Evolutionary conservation across 2,797 vertebrate genomes (phyloP), one percentile per base, ranked within the genome.

Genomic region (Lerista edwardsae): DNA sequence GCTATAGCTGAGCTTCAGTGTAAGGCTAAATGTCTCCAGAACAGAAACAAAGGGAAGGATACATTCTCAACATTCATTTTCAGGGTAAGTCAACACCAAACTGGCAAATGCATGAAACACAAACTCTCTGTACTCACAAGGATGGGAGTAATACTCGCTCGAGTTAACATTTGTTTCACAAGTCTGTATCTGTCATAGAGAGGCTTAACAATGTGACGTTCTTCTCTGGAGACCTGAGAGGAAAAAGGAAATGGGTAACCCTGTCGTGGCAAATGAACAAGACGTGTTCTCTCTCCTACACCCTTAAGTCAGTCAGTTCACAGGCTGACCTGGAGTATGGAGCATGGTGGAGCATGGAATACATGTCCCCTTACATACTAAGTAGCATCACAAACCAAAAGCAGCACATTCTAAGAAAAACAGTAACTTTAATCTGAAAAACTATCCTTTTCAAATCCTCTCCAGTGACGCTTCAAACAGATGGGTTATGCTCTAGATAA

Each of bases 111-210:
- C 84, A 84, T 82, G 84, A 85, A 94, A 91, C 59, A 78, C 80
- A 85, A 73, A 51, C 75, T 93, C 88, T 69, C 85, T 93, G 91
- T 93, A 96, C 98, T 95, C 96, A 99, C 98, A 88, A 97, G 98
- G 79, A 98, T 93, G 61, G 98, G 98, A 81, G 97, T 98, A 94
- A 99, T 98, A 97, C 97, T 98, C 95, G 97, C 98, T 95, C 98
- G 97, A 90, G 98, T 98, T 94, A 99, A 97, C 98, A 98, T 98
- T 96, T 99, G 98, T 94, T 99, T 99, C 94, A 99, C 98, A 96
- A 98, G 95, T 88, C 98, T 96, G 94, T 99, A 99, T 94, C 98
- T 97, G 90, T 99, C 98, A 92, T 99, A 99, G 84, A 99, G 97
- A 77, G 98, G 98, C 94, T 98, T 99, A 94, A 98, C 98, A 94